These are phyloP conservation scores for Cranoglanis bouderius DNA, from an alignment of 2,113 vertebrate species.

Conservation along the genomic window DNA sequence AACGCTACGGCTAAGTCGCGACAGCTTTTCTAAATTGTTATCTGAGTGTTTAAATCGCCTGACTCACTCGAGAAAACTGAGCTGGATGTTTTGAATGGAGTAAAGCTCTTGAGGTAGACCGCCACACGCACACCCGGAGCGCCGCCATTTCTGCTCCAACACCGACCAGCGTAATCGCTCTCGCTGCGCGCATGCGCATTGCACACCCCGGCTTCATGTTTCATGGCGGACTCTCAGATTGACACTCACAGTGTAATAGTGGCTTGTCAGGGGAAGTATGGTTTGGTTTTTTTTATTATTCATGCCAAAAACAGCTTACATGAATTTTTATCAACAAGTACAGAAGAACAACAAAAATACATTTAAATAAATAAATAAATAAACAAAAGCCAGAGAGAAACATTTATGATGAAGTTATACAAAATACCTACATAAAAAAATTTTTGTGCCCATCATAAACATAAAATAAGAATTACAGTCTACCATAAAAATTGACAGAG, in stretches of 20 bases:
- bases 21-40: background rate
- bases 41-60: background rate
- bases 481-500: too few relatives aligned
- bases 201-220: background rate
- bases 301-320: too few relatives aligned
- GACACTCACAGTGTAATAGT: background rate
- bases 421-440: too few relatives aligned
- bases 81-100: constrained; percentile 19
- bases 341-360: too few relatives aligned
- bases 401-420: too few relatives aligned
- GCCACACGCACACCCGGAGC: constrained; percentile 14
- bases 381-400: too few relatives aligned
- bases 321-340: too few relatives aligned
- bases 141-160: constrained; percentile 41
- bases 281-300: too few relatives aligned
- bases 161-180: background rate
- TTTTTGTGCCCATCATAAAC: too few relatives aligned
- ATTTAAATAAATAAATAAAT: too few relatives aligned
- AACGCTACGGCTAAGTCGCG: background rate
- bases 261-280: too few relatives aligned
- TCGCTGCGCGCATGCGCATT: constrained; percentile 12
- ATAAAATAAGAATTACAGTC: too few relatives aligned
- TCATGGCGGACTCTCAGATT: background rate
- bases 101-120: constrained; percentile 28
- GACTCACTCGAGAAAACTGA: constrained; percentile 29